A percentile compares a stretch with the other conserved stretches of the same genome.
Conservation (phyloP, 2,888 invertebrate genomes). For the Lamellibrachia satsuma region DNA sequence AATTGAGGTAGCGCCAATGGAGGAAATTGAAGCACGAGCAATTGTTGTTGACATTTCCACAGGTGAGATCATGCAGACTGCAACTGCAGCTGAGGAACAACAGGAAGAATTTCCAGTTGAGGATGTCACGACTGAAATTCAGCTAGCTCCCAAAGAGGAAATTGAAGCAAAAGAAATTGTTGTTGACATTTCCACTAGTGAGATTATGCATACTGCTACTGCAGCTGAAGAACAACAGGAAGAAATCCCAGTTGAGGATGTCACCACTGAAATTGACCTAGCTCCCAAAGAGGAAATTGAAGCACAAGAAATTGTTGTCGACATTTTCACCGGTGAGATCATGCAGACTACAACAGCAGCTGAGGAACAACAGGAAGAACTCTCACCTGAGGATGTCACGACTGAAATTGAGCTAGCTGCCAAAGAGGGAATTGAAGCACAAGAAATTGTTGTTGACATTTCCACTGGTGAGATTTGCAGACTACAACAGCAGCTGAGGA, state of each 20-base stretch:
- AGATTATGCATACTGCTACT: neutral
- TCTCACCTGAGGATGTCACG: slow-evolving; percentile 24
- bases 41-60: neutral
- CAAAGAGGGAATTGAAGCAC: slow-evolving; percentile 28
- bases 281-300: slow-evolving; percentile 21
- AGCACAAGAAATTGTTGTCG: neutral
- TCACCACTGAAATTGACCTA: slow-evolving; percentile 30
- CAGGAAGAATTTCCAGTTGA: neutral
- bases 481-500: neutral
- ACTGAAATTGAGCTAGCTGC: slow-evolving; percentile 22
- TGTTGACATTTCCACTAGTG: slow-evolving; percentile 28
- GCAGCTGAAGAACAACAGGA: slow-evolving; percentile 17
- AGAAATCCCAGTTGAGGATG: slow-evolving; percentile 31
- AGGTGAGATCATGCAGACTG: neutral
- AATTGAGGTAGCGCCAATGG: neutral
- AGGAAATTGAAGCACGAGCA: neutral
- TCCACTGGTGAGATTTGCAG: slow-evolving; percentile 22
- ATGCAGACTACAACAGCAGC: neutral
- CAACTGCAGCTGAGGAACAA: neutral
- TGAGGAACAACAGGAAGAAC: neutral
- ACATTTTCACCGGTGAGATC: neutral
- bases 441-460: slow-evolving; percentile 34
- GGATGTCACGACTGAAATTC: slow-evolving; percentile 10
- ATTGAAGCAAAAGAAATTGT: neutral
- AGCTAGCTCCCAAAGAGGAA: neutral